These are phyloP conservation scores for Ophiodon elongatus DNA, from an alignment of 2,113 vertebrate genomes.

Conservation along the genomic window DNA sequence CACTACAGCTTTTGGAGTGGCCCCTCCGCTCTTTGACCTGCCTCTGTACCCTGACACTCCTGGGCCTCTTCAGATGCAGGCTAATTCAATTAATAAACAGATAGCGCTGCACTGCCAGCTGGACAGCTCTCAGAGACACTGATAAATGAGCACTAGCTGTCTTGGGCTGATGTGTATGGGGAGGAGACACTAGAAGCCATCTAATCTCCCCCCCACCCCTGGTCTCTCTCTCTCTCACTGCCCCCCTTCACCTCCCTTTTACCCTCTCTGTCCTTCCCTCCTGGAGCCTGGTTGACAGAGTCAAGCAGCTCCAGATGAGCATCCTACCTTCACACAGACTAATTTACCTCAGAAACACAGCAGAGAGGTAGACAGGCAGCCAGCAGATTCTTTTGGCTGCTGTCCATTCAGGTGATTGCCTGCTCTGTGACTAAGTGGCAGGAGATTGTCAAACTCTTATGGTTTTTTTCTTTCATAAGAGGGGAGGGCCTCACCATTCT, in stretches of 20 bases:
- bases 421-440: constrained; percentile 67
- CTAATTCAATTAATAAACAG: constrained; percentile 94
- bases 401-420: constrained; percentile 51
- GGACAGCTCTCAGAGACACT: constrained; percentile 85
- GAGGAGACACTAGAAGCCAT: constrained; percentile 67
- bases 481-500: constrained; percentile 47
- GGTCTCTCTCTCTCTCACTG: constrained; percentile 48
- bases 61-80: constrained; percentile 80
- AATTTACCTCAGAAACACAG: constrained; percentile 61
- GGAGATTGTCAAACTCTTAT: constrained; percentile 66
- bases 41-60: constrained; percentile 73
- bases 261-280: constrained; percentile 62
- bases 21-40: constrained; percentile 76
- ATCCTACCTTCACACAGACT: constrained; percentile 69
- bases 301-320: constrained; percentile 75
- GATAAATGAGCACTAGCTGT: constrained; percentile 86
- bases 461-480: constrained; percentile 74
- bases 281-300: constrained; percentile 71
- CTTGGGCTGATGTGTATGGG: constrained; percentile 71
- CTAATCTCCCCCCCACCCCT: constrained; percentile 57
- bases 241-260: constrained; percentile 23
- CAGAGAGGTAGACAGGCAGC: constrained; percentile 39
- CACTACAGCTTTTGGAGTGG: constrained; percentile 26
- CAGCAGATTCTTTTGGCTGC: constrained; percentile 48
- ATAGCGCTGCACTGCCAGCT: constrained; percentile 86